Evolutionary conservation across 2,113 vertebrate species (phyloP), one percentile per base, ranked within the genome.

Genomic region (Tichodroma muraria): DNA sequence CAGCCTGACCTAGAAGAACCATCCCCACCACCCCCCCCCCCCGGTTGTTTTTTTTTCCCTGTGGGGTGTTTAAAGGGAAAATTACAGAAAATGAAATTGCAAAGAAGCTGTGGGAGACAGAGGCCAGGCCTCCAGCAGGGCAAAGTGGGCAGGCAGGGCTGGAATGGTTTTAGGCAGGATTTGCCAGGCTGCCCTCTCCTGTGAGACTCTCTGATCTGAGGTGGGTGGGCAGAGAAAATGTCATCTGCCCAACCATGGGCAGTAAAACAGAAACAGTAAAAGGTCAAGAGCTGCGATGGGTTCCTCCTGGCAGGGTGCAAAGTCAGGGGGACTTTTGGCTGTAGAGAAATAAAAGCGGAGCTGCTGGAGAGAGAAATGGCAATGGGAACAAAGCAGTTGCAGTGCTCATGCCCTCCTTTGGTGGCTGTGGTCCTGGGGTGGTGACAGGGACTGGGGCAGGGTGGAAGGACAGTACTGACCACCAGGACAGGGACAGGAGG

Each of bases 1-100:
- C 85, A 69, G 81, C 31, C 88, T 89, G 96, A 93, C 85, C 85
- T 69, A 81, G 59, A 88, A 88, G 81, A 89, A 57, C 77, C 17
- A 13, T 10, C 4, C 14, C 22, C 13, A n/a, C 24, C 9, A 31
- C 40, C 25, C 10, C 37, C 30, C 1, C 12, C 11, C 20, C 23
- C 6, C 0, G 11, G 5, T 3, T 45, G 21, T 2, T 65, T 61
- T 71, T 42, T 69, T 53, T 9, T 1, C 10, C 5, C 24, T 6
- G 2, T 33, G 27, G 65, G 10, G 3, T 47, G 9, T 91, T 84
- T 81, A 44, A 59, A 81, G 65, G 35, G 56, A 78, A 78, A 87
- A 81, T 38, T 10, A 54, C 30, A 75, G 54, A 7, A 73, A 44
- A 81, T n/a, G 13, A 22, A n/a, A 4, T 60, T 49, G 24, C 28